Base-by-base conservation (phyloP, 2,888 invertebrate genomes). In the Rhyacophila evoluta region DNA sequence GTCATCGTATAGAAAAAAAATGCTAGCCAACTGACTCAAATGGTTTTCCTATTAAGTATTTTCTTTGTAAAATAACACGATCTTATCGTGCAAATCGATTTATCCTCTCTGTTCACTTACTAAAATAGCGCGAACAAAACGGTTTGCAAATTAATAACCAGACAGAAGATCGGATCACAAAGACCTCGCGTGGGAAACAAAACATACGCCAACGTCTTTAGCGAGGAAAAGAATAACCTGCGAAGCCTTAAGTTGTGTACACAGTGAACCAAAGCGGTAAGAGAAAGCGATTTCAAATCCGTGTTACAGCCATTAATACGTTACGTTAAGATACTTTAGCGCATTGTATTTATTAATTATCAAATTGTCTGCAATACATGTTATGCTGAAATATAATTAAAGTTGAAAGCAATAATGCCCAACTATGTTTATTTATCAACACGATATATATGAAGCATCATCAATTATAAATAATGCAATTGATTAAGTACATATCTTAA, bases 61-160 rank as follows among this genome's bases (percentile, higher is more conserved):
- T 55, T 55, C 55, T 19, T 19, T 19, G 19, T 25, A 55, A 55
- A 33, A 55, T 15, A 55, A 55, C n/a, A 8, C 55, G 55, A 55
- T 55, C 41, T 12, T 8, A 19, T 15, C 10, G 19, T 55, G 15
- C 55, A 19, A 55, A 55, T 55, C 19, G 55, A 55, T 55, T 55
- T 55, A 55, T 8, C 8, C 25, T 25, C 19, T 6, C 2, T 19
- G 55, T 55, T 55, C 55, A 55, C 19, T 55, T 55, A 55, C 55
- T 19, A 55, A 55, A 4, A 19, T 38, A 68, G 68, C 33, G 72
- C 70, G 72, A 72, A 71, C 72, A 72, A 70, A 75, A 70, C 41
- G 69, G 68, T 28, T 38, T 29, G 77, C 79, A 79, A 80, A 81
- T 81, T 81, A 81, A 76, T 78, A 79, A 79, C 79, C 74, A 37